Percentiles rank a stretch among this genome's conserved stretches.
phyloP scores from a whole-genome alignment of 2,888 invertebrate genomes.

The Xylota sylvarum region DNA sequence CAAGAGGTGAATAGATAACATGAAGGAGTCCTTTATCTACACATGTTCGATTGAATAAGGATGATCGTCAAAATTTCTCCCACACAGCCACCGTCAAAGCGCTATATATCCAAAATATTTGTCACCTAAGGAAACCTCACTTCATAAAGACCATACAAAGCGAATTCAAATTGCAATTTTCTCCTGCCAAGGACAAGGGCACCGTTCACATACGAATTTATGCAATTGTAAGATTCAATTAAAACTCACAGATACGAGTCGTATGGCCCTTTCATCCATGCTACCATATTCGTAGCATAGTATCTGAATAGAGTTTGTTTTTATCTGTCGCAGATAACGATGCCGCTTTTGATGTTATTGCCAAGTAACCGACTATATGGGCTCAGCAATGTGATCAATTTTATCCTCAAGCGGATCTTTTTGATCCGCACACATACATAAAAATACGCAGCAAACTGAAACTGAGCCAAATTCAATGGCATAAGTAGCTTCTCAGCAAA shows the following conservation, averaged over 20 bases:
- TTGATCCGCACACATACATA: conserved; percentile 63
- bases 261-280: conserved; percentile 56
- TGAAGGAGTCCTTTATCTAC: too few species aligned
- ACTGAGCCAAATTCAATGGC: conserved; percentile 56
- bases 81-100: too few species aligned
- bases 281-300: conserved; percentile 74
- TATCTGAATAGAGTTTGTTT: conserved; percentile 76
- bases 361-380: conserved; percentile 68
- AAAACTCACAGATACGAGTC: conserved; percentile 57
- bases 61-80: too few species aligned
- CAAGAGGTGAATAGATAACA: too few species aligned
- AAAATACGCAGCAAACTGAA: conserved; percentile 23
- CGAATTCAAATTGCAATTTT: conserved; percentile 44
- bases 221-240: conserved; percentile 71
- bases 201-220: conserved; percentile 47
- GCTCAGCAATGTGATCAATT: conserved; percentile 71
- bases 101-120: conserved; percentile 19
- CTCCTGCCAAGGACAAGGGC: conserved; percentile 56
- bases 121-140: conserved; percentile 17
- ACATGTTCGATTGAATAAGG: too few species aligned
- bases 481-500: conserved; percentile 28
- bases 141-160: conserved; percentile 15
- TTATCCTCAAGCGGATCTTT: conserved; percentile 76
- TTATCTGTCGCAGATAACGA: conserved; percentile 77
- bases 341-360: conserved; percentile 77